Percentiles rank a stretch among this genome's conserved stretches.
phyloP scores from a whole-genome alignment of 2,888 invertebrate species.

The Aricia artaxerxes region DNA sequence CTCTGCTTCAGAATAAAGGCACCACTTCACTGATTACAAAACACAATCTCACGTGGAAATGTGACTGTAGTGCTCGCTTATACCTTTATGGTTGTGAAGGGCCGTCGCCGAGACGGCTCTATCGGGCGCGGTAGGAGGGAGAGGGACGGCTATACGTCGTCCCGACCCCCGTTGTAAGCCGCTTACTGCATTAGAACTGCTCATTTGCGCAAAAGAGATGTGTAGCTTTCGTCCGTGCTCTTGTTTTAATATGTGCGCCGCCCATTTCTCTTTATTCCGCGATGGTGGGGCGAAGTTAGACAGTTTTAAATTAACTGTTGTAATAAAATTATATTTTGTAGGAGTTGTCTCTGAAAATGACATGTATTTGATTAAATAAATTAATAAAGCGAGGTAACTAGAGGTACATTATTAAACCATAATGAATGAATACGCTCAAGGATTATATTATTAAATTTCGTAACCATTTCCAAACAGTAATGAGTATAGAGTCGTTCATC shows the following conservation, averaged over 20 bases:
- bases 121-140: slow-evolving; percentile 53
- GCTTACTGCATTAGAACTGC: slow-evolving; percentile 73
- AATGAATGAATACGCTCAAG: slow-evolving; percentile 38
- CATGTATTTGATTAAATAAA: slow-evolving; percentile 54
- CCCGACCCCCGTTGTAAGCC: slow-evolving; percentile 75
- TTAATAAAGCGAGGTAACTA: slow-evolving; percentile 28
- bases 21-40: slow-evolving; percentile 79
- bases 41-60: slow-evolving; percentile 76
- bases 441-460: slow-evolving; percentile 1
- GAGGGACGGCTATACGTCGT: slow-evolving; percentile 58
- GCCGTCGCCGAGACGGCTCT: slow-evolving; percentile 61
- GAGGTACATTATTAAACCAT: slow-evolving; percentile 25
- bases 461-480: not conserved
- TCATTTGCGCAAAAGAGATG: slow-evolving; percentile 74
- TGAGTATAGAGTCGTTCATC: not conserved
- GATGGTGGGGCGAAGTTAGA: slow-evolving; percentile 74
- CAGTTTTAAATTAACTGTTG: slow-evolving; percentile 81
- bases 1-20: slow-evolving; percentile 71
- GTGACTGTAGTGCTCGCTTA: slow-evolving; percentile 58
- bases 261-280: slow-evolving; percentile 71
- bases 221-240: slow-evolving; percentile 57
- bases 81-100: slow-evolving; percentile 73
- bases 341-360: slow-evolving; percentile 79
- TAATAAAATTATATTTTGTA: slow-evolving; percentile 79
- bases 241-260: slow-evolving; percentile 64